Evolutionary conservation across 2,113 vertebrate species (phyloP), one percentile per base, ranked within the genome.

Genomic region (Silurus glanis): DNA sequence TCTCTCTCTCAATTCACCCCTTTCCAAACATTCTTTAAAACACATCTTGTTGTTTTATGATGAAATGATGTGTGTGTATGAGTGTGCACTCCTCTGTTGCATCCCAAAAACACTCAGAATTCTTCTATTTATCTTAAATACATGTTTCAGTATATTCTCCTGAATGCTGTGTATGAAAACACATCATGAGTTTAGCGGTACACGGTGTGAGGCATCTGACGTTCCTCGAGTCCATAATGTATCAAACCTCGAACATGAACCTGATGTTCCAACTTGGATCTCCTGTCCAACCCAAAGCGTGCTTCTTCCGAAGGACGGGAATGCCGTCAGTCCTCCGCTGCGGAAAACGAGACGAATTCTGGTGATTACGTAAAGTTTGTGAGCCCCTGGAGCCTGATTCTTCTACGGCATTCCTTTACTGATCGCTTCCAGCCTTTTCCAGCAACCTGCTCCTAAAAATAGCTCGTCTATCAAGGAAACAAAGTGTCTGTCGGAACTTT

Each of bases 281-380:
- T 37, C 37, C 37, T 37, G 37, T 37, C 37, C 37, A 37, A 37
- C 37, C 37, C 37, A 37, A 37, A 37, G 8, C 10, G 13, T 49
- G 58, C 51, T 47, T 37, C 72, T 37, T 47, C 37, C 37, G n/a
- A 19, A 59, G 71, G 49, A 64, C 8, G 2, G n/a, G 23, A 76
- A n/a, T 61, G 69, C 61, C 23, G 13, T 75, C 83, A 17, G 56
- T 62, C 53, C 55, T 78, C 58, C n/a, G 59, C 21, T 51, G 47
- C 37, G 19, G 19, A 80, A 82, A 86, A 53, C 51, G 10, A 67
- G 61, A 82, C 71, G 51, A n/a, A 12, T 84, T 37, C 58, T 74
- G 12, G 19, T 72, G 45, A 47, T 45, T 25, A 69, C 25, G 21
- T 82, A 25, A 82, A 16, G 12, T 51, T 51, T 66, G 23, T 66